Evolutionary conservation across 2,113 vertebrate genomes (phyloP).

Genomic region (Hemicordylus capensis): DNA sequence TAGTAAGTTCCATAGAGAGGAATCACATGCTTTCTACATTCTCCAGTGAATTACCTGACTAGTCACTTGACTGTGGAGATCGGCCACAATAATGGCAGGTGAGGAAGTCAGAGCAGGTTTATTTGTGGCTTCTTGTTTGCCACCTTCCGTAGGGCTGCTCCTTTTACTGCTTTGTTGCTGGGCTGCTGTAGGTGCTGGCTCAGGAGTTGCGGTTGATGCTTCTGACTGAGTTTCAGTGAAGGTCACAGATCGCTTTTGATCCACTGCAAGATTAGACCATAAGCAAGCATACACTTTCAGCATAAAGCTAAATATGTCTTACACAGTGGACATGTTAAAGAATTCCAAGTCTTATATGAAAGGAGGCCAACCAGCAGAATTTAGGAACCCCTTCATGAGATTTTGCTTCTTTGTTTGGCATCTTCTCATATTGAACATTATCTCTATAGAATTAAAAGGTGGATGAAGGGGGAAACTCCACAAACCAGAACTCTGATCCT

Average conservation of each 20-base stretch:
- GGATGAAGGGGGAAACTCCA: neutral
- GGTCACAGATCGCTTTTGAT: constrained; percentile 96
- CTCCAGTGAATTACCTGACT: constrained; percentile 73
- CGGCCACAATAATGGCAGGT: constrained; percentile 78
- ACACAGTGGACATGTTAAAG: neutral
- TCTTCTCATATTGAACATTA: neutral
- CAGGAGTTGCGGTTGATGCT: constrained; percentile 38
- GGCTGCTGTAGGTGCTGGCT: neutral
- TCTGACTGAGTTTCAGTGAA: constrained; percentile 88
- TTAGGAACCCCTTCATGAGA: too few species aligned
- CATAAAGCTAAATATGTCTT: neutral
- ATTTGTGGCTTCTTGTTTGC: constrained; percentile 59
- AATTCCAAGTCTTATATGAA: neutral
- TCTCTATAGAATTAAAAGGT: neutral
- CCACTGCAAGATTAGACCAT: constrained; percentile 62
- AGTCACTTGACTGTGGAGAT: constrained; percentile 80
- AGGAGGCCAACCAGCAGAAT: too few species aligned
- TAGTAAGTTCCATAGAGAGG: neutral
- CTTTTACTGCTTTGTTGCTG: constrained; percentile 47
- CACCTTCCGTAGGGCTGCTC: constrained; percentile 54
- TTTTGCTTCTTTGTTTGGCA: too few species aligned
- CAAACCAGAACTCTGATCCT: neutral
- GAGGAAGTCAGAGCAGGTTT: constrained; percentile 76
- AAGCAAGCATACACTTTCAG: neutral
- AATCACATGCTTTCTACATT: fast-evolving